Evolutionary conservation across 1,140 invertebrate species (phyloP).

Genomic region (Drosophila quadrilineata): DNA sequence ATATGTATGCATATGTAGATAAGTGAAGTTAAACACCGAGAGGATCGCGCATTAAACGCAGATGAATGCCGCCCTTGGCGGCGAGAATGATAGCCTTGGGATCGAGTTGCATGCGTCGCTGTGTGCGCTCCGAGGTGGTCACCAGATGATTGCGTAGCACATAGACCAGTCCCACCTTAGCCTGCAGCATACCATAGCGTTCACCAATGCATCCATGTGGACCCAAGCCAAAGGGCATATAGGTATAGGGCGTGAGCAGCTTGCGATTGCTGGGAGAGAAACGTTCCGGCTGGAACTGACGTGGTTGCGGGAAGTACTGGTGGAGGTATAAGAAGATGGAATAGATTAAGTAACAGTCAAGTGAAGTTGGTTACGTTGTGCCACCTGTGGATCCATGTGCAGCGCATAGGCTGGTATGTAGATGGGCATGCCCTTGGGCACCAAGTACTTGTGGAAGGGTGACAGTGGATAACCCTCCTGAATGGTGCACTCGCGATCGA

Average conservation of each 20-base stretch:
- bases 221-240: constrained; percentile 90
- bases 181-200: constrained; percentile 63
- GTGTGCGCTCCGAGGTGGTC: constrained; percentile 55
- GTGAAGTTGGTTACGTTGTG: background rate
- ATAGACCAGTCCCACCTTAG: constrained; percentile 68
- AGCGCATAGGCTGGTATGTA: constrained; percentile 71
- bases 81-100: constrained; percentile 70
- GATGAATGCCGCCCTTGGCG: constrained; percentile 60
- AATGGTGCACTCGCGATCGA: constrained; percentile 82
- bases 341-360: no score
- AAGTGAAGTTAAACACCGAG: constrained; percentile 42
- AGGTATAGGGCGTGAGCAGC: constrained; percentile 83
- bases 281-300: constrained; percentile 86
- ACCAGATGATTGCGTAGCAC: constrained; percentile 69
- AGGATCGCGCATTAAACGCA: constrained; percentile 68
- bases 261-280: constrained; percentile 82
- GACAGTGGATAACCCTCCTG: constrained; percentile 51
- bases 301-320: constrained; percentile 86
- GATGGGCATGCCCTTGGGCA: constrained; percentile 69
- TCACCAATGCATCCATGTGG: constrained; percentile 89
- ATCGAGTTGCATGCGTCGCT: constrained; percentile 54
- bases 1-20: background rate
- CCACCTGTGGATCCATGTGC: constrained; percentile 74
- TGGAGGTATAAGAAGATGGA: constrained; percentile 25
- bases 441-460: constrained; percentile 52